Base-by-base conservation (phyloP, 2,888 invertebrate genomes). In the Zootermopsis nevadensis region DNA sequence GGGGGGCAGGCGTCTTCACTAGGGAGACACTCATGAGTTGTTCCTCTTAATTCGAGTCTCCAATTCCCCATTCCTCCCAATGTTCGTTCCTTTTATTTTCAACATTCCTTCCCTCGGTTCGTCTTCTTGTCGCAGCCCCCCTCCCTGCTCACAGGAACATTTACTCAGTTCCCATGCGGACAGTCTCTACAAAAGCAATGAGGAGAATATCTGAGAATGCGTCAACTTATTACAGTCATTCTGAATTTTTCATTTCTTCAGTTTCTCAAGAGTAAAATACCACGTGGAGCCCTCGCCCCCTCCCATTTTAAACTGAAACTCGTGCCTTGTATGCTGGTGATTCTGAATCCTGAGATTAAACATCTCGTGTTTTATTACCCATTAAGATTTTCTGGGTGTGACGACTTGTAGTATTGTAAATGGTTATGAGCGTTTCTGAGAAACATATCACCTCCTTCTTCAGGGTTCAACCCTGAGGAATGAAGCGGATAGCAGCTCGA, bases 131-230 rank as follows among this genome's bases (percentile, higher is more conserved):
- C 4, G 60, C 60, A 60, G n/a, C 60, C 60, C 12, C 48, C 24
- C 10, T n/a, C n/a, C n/a, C n/a, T n/a, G 66, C 66, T 24, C 66
- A 15, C 69, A 22, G 31, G 31, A 69, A 69, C 31, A 69, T 69
- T 69, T 69, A 69, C 69, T 33, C 6, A 69, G 69, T 69, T 69
- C 69, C 69, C 69, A 69, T 69, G 69, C 3, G 69, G 24, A 69
- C 31, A 33, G 69, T 33, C 69, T 10, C 33, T 69, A 12, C 69
- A 33, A 69, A 69, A 69, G 69, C 31, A 69, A 69, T 69, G 31
- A 69, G 3, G 66, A 27, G 19, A n/a, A 66, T 66, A 15, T 66
- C 27, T 66, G 27, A 31, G 69, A 1, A 69, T 31, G 7, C 33
- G 19, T 31, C 69, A 2, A 15, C 3, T 4, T 30, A 33, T 69